A percentile compares a stretch with the other conserved stretches of the same genome.
These are phyloP conservation scores for Acanthacorydalis orientalis DNA, from an alignment of 2,888 invertebrate species.

Conservation along the genomic window DNA sequence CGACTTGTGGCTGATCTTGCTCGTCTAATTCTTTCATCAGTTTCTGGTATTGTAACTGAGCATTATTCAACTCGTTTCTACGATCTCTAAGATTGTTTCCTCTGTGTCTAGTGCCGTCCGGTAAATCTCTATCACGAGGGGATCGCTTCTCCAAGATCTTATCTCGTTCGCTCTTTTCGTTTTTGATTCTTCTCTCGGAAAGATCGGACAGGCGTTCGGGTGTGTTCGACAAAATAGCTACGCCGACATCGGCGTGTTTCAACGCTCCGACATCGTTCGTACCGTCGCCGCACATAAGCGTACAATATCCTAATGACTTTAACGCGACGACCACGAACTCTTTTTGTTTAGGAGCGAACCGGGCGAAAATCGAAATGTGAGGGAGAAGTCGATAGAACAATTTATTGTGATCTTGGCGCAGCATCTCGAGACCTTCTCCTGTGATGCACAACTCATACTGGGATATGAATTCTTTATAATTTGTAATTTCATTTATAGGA, in stretches of 20 bases:
- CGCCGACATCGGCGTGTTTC: conserved; percentile 96
- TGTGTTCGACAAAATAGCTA: conserved; percentile 74
- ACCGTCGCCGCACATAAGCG: conserved; percentile 99
- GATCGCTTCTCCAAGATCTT: conserved; percentile 14
- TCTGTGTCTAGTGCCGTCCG: conserved; percentile 9
- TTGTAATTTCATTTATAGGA: conserved; percentile 26
- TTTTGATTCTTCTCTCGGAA: conserved; percentile 20
- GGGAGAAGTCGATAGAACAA: conserved; percentile 63
- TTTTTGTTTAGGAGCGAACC: conserved; percentile 98
- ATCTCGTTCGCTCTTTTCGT: conserved; percentile 14
- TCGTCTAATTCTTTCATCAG: conserved; percentile 77
- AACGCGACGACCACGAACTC: conserved; percentile 84
- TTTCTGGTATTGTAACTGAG: conserved; percentile 35
- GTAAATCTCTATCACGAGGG: conserved; percentile 11
- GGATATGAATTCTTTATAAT: conserved; percentile 36
- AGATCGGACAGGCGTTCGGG: conserved; percentile 37
- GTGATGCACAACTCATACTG: conserved; percentile 88
- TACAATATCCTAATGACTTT: conserved; percentile 72
- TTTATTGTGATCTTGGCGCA: conserved; percentile 41
- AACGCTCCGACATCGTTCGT: conserved; percentile 99
- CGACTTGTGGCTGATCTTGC: conserved; percentile 70
- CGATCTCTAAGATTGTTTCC: conserved; percentile 14
- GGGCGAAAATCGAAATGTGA: conserved; percentile 79
- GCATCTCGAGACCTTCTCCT: conserved; percentile 68
- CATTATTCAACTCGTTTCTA: conserved; percentile 16